Base-by-base conservation (phyloP, 2,113 vertebrate genomes). In the Talpa occidentalis region DNA sequence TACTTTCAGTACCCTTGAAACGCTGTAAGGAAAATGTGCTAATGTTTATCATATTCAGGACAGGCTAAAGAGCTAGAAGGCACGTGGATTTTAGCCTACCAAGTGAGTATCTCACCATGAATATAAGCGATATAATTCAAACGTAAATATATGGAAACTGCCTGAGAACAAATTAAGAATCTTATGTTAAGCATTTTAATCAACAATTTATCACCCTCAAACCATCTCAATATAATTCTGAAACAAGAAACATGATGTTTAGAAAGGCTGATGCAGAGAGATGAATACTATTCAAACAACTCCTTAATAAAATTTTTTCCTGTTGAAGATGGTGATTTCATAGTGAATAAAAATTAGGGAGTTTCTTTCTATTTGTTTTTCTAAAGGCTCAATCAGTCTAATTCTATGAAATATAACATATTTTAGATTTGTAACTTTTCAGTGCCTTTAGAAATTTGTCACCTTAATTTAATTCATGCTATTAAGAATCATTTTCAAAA, bases 1-100 rank as follows among this genome's bases (percentile, higher is more conserved):
- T 76, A 4, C 98, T 98, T 30, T 99, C 99, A 5, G 99, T 98
- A 93, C 99, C 99, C 98, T 99, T 99, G 97, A 99, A 99, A 67
- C 98, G 98, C 99, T 99, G 90, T 59, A 90, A 62, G 67, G 37
- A 62, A 96, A 94, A 83, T 5, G 35, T 40, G 89, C 10, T 81
- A 86, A 78, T 26, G 26, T 52, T 92, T 87, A 67, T 72, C 44
- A 90, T 66, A 77, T 52, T 69, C 9, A 76, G 47, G 30, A 80
- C 4, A 93, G 35, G n/a, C 24, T 37, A 73, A 40, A 82, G 22
- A 49, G 26, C 4, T 47, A 80, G 30, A 19, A 89, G 14, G 10
- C 4, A 73, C 16, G 62, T 54, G 35, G 30, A 72, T 85, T 79
- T 56, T 17, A 94, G 19, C 15, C 2, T 47, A 22, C 70, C 7